Conservation (phyloP, 2,888 invertebrate species). For the Melolontha melolontha region DNA sequence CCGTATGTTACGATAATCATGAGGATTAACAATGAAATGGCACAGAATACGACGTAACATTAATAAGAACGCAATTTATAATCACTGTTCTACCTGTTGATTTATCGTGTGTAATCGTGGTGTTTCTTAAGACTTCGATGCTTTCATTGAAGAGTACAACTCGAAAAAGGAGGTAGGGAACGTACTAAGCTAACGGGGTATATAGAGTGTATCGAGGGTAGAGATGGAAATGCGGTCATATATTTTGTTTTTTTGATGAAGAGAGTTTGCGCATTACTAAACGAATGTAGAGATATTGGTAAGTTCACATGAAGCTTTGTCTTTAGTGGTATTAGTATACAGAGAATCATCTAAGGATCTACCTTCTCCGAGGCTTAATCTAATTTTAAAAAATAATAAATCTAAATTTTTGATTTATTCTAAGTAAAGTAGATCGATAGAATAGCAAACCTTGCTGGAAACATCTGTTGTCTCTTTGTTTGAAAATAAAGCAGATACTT, state of each 20-base stretch:
- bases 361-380: no score
- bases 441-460: no score
- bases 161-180: neutral
- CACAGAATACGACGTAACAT: conserved; percentile 5
- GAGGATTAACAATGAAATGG: no score
- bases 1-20: no score
- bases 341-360: no score
- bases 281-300: conserved; percentile 29
- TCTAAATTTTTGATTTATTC: no score
- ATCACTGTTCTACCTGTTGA: conserved; percentile 20
- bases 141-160: neutral
- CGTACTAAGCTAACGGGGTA: neutral
- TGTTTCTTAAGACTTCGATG: neutral
- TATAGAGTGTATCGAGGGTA: neutral
- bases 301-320: conserved; percentile 21
- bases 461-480: no score
- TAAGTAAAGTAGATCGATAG: no score
- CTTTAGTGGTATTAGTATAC: conserved; percentile 14
- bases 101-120: conserved; percentile 5
- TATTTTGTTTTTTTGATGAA: conserved; percentile 23
- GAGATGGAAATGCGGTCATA: conserved; percentile 29
- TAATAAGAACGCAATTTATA: conserved; percentile 1
- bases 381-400: no score
- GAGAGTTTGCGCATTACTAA: conserved; percentile 17
- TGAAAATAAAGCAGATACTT: no score